Conservation (phyloP, 2,888 invertebrate species). For the Heteromurus nitidus region DNA sequence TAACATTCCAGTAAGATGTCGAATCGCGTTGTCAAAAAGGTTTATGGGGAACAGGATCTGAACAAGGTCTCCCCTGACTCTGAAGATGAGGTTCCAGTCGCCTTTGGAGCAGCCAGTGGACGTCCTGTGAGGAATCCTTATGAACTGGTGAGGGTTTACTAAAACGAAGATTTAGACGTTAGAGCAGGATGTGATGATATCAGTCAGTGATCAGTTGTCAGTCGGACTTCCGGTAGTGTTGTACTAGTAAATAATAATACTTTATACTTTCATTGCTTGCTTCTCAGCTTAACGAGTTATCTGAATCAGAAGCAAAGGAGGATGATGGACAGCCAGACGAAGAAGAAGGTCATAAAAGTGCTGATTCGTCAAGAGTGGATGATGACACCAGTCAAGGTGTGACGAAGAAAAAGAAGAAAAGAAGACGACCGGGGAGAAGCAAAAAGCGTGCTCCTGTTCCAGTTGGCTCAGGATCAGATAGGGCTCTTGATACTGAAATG, state of each 20-base stretch:
- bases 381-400: constrained; percentile 71
- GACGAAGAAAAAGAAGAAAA: constrained; percentile 82
- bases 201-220: too few relatives aligned
- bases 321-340: constrained; percentile 77
- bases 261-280: too few relatives aligned
- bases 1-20: too few relatives aligned
- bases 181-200: constrained; percentile 6
- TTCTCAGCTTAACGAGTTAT: constrained; percentile 81
- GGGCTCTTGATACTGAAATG: constrained; percentile 62
- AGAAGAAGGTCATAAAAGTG: constrained; percentile 71
- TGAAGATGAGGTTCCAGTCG: constrained; percentile 73
- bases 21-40: constrained; percentile 70
- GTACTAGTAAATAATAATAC: too few relatives aligned
- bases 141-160: constrained; percentile 80
- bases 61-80: constrained; percentile 72
- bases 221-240: too few relatives aligned
- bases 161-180: too few relatives aligned
- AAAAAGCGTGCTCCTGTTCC: constrained; percentile 45
- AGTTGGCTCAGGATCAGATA: constrained; percentile 42
- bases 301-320: constrained; percentile 83
- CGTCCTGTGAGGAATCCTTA: constrained; percentile 78
- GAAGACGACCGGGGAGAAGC: constrained; percentile 75
- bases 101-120: constrained; percentile 59
- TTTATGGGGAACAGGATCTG: constrained; percentile 66
- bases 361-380: constrained; percentile 67